A percentile compares a stretch with the other conserved stretches of the same genome.
These are phyloP conservation scores for Bombus cullumanus DNA, from an alignment of 1,140 invertebrate genomes.

Conservation along the genomic window DNA sequence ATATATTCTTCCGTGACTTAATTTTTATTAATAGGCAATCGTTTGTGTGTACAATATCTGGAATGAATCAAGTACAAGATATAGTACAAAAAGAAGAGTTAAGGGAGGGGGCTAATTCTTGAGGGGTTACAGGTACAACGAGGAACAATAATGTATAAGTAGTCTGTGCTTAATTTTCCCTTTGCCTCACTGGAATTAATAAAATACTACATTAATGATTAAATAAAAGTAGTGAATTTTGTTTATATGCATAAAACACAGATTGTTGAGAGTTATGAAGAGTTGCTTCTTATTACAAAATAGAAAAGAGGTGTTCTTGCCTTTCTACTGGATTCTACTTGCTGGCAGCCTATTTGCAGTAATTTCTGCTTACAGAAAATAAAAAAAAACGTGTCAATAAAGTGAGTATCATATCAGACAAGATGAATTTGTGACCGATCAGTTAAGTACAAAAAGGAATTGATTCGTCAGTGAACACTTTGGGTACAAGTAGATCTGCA, in stretches of 20 bases:
- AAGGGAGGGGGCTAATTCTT: neutral
- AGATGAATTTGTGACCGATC: neutral
- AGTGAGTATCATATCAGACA: neutral
- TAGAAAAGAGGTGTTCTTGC: neutral
- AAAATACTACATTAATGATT: neutral
- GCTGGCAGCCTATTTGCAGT: neutral
- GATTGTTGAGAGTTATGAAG: neutral
- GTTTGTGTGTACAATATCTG: constrained; percentile 24
- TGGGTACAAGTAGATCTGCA: neutral
- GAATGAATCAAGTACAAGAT: constrained; percentile 41
- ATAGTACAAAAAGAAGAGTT: neutral
- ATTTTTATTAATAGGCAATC: constrained; percentile 11
- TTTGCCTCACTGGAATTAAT: constrained; percentile 21
- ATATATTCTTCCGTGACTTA: constrained; percentile 23
- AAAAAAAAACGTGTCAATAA: neutral
- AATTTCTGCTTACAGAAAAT: neutral
- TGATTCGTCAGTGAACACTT: constrained; percentile 12
- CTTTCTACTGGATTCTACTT: neutral
- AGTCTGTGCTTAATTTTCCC: neutral
- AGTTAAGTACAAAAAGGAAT: constrained; percentile 29
- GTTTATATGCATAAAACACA: neutral
- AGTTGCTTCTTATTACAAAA: neutral
- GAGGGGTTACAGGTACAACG: neutral
- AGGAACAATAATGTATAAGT: constrained; percentile 9
- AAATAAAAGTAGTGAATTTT: neutral